These are phyloP conservation scores for Gisinianus flammeolus DNA, from an alignment of 2,888 invertebrate genomes.

Conservation along the genomic window DNA sequence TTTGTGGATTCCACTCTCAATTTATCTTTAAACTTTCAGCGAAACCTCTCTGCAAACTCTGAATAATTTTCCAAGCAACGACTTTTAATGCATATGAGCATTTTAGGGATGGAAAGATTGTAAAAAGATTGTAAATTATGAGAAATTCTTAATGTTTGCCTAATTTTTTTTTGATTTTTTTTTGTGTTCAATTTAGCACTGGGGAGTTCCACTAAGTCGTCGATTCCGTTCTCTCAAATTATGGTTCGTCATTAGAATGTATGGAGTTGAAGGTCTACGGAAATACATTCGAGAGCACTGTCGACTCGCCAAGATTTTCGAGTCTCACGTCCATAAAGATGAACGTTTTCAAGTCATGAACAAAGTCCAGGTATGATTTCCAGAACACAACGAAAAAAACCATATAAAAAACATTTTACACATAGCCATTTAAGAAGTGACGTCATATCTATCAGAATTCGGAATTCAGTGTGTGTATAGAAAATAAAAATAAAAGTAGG, in stretches of 20 bases:
- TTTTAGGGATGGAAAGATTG: too few relatives aligned
- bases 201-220: slow-evolving; percentile 84
- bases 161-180: slow-evolving; percentile 18
- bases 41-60: too few relatives aligned
- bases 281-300: slow-evolving; percentile 91
- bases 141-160: too few relatives aligned
- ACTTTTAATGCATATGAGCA: too few relatives aligned
- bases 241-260: slow-evolving; percentile 76
- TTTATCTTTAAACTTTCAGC: too few relatives aligned
- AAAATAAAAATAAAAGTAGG: neutral
- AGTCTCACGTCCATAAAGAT: slow-evolving; percentile 78
- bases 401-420: too few relatives aligned
- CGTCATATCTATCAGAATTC: too few relatives aligned
- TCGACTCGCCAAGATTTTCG: slow-evolving; percentile 87
- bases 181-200: slow-evolving; percentile 66
- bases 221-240: slow-evolving; percentile 84
- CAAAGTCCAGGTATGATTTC: slow-evolving; percentile 68
- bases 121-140: neutral
- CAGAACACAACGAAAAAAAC: too few relatives aligned
- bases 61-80: too few relatives aligned
- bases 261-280: slow-evolving; percentile 71
- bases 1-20: too few relatives aligned
- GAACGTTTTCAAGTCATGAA: slow-evolving; percentile 89
- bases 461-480: too few relatives aligned
- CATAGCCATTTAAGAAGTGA: too few relatives aligned